Conservation (phyloP, 2,797 vertebrate species). For the Galagoides demidoff region DNA sequence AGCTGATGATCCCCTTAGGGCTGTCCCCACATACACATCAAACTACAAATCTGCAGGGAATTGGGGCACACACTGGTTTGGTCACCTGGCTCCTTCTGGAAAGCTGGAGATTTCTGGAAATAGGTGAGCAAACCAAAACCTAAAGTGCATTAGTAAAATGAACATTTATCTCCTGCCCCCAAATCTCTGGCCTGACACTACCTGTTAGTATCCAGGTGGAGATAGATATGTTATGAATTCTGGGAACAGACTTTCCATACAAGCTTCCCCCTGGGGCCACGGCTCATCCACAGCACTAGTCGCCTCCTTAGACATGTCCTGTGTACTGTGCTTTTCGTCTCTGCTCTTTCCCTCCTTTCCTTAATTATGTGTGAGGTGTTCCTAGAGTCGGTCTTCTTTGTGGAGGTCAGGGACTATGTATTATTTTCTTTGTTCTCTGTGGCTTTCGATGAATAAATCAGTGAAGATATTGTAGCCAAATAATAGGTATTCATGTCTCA, state of each 20-base stretch:
- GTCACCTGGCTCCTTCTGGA: background rate
- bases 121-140: conserved; percentile 17
- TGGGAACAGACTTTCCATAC: background rate
- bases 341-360: background rate
- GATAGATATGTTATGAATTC: background rate
- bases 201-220: background rate
- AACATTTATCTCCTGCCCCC: background rate
- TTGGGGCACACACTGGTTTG: background rate
- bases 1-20: background rate
- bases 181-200: background rate
- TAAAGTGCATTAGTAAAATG: conserved; percentile 55
- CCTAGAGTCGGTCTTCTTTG: background rate
- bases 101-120: background rate
- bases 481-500: background rate
- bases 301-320: background rate
- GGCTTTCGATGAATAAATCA: background rate
- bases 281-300: background rate
- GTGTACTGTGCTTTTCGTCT: background rate
- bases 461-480: background rate
- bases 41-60: background rate
- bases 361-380: background rate
- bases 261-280: background rate
- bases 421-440: background rate
- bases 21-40: background rate
- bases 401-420: background rate